phyloP scores from a whole-genome alignment of 2,113 vertebrate species.

The Dromiciops gliroides region DNA sequence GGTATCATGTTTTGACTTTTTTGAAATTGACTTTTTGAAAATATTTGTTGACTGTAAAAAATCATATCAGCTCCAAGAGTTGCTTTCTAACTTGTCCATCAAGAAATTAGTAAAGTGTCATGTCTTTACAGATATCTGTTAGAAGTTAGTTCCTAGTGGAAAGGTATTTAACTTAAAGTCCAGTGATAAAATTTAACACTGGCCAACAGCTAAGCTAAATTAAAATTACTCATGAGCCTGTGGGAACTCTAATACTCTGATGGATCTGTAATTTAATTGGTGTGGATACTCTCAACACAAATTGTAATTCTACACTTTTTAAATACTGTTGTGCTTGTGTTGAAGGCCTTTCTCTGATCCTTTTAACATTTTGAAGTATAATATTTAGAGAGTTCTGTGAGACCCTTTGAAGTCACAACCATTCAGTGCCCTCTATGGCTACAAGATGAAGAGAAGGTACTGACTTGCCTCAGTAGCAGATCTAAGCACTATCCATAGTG shows the following conservation, averaged over 20 bases:
- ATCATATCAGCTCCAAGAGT: neutral
- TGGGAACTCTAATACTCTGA: neutral
- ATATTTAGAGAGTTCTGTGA: neutral
- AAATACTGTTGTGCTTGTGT: neutral
- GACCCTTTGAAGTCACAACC: neutral
- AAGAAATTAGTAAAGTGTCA: neutral
- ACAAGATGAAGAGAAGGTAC: neutral
- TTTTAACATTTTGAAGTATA: neutral
- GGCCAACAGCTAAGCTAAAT: neutral
- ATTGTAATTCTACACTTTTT: neutral
- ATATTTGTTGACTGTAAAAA: neutral
- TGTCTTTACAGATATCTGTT: neutral
- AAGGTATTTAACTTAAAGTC: neutral
- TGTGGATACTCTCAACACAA: neutral
- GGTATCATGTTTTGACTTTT: neutral
- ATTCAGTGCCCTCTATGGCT: neutral
- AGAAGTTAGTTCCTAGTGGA: neutral
- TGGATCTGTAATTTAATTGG: neutral
- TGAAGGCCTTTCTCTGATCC: neutral
- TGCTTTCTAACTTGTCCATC: neutral
- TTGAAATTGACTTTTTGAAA: neutral
- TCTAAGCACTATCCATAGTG: neutral
- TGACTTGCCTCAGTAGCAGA: neutral
- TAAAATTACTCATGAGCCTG: neutral
- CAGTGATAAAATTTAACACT: neutral